These are phyloP conservation scores for Prionace glauca DNA, from an alignment of 2,797 vertebrate species.

Conservation along the genomic window DNA sequence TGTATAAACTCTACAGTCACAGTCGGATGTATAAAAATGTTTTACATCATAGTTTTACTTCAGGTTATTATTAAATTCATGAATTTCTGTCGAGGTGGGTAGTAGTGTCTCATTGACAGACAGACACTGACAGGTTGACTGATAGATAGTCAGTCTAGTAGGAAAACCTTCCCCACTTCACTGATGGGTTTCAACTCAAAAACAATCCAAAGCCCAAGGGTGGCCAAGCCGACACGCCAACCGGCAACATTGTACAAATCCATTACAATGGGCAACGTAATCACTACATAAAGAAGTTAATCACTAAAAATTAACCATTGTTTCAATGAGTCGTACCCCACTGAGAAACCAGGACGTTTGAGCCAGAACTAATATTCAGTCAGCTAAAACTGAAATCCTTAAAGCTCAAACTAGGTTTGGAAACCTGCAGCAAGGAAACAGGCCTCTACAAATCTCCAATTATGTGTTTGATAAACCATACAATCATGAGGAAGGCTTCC, in stretches of 20 bases:
- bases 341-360: neutral
- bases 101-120: neutral
- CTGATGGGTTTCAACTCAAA: neutral
- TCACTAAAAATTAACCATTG: neutral
- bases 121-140: neutral
- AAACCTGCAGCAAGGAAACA: slow-evolving; percentile 17
- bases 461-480: slow-evolving; percentile 45
- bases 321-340: neutral
- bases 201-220: neutral
- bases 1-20: no score
- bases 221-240: neutral
- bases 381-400: neutral
- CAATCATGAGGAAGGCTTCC: slow-evolving; percentile 39
- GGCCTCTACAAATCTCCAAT: slow-evolving; percentile 8
- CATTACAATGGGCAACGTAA: neutral
- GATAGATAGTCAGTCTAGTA: neutral
- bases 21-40: no score
- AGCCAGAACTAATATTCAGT: neutral
- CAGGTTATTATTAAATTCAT: neutral
- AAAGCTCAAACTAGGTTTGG: neutral
- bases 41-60: neutral
- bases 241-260: neutral
- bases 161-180: neutral
- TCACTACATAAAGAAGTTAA: neutral
- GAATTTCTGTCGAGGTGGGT: neutral